Percentiles rank a stretch among this genome's conserved stretches.
phyloP scores from a whole-genome alignment of 2,113 vertebrate genomes.

The Phalacrocorax aristotelis region DNA sequence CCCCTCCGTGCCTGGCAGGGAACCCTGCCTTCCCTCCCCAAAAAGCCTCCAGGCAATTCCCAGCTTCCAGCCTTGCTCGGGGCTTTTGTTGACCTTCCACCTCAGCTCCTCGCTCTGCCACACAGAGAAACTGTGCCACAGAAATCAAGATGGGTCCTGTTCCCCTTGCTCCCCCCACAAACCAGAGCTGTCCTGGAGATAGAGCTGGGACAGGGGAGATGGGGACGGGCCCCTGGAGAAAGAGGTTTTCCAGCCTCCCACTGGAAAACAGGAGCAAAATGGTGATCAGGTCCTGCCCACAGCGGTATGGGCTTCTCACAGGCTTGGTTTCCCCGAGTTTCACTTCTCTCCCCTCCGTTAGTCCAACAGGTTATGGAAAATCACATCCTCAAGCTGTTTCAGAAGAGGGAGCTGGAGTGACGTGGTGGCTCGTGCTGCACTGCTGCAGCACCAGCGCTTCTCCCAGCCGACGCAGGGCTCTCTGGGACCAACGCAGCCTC shows the following conservation, averaged over 20 bases:
- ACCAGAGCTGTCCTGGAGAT: not conserved
- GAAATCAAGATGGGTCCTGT: not conserved
- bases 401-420: slow-evolving; percentile 38
- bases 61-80: not conserved
- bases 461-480: not conserved
- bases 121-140: rapidly evolving
- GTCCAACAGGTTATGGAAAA: slow-evolving; percentile 87
- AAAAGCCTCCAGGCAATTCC: not conserved
- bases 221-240: not conserved
- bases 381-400: slow-evolving; percentile 83
- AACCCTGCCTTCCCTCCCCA: not conserved
- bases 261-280: not conserved
- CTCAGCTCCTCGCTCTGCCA: not conserved
- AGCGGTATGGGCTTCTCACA: not conserved
- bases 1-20: not conserved
- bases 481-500: not conserved
- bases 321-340: not conserved
- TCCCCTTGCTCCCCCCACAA: not conserved
- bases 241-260: not conserved
- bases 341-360: slow-evolving; percentile 10
- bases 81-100: not conserved
- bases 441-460: not conserved
- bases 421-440: rapidly evolving
- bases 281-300: not conserved
- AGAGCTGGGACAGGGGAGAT: not conserved